Percentiles rank a stretch among this genome's conserved stretches.
phyloP scores from a whole-genome alignment of 2,888 invertebrate species.

The Plebejus anna region DNA sequence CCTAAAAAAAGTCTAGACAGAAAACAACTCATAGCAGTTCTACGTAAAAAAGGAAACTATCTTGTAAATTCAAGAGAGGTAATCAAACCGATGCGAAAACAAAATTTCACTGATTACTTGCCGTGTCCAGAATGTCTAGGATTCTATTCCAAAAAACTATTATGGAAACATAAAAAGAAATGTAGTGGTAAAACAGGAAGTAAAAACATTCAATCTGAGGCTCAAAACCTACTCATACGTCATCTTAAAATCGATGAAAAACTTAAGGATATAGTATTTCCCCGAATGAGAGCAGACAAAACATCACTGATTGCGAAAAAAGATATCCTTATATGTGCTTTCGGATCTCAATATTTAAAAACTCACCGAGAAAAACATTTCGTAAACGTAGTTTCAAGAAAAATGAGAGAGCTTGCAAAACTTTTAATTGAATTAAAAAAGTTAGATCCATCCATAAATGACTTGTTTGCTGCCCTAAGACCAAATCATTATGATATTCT shows the following conservation, averaged over 20 bases:
- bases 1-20: no score
- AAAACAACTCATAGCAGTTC: no score
- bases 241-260: constrained; percentile 44
- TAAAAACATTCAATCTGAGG: constrained; percentile 43
- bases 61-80: no score
- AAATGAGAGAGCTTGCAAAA: constrained; percentile 43
- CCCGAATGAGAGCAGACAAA: constrained; percentile 41
- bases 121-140: no score
- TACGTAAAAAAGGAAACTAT: no score
- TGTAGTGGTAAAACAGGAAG: constrained; percentile 32
- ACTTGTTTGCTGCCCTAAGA: constrained; percentile 38
- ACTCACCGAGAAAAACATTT: constrained; percentile 41
- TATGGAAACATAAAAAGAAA: neutral
- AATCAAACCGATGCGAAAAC: no score
- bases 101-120: no score
- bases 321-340: constrained; percentile 39
- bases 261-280: constrained; percentile 43
- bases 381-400: constrained; percentile 40
- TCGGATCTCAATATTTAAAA: constrained; percentile 39
- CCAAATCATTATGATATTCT: constrained; percentile 35
- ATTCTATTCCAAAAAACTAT: no score
- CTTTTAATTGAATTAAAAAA: constrained; percentile 41
- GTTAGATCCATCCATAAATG: constrained; percentile 37
- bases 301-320: constrained; percentile 41
- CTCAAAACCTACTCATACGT: constrained; percentile 43